Evolutionary conservation across 2,888 invertebrate species (phyloP), one percentile per base, ranked within the genome.

Genomic region (Plebejus anna): DNA sequence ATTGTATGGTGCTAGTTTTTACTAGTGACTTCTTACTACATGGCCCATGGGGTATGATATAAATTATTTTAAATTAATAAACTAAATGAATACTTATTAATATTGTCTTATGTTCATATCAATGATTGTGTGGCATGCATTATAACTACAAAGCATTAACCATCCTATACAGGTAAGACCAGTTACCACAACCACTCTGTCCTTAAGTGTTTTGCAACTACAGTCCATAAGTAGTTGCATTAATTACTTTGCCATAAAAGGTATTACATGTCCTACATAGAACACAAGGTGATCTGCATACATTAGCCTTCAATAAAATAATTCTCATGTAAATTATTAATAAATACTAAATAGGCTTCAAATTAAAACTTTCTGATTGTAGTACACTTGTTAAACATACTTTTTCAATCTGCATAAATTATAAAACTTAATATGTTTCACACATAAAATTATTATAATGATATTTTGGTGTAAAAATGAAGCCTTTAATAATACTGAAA

Each of bases 181-280:
- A 66, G 66, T 66, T 66, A 66, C 66, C 61, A 61, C 11, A 61
- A 61, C 61, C 66, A 32, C 66, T 66, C 66, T 66, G 66, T 66
- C 66, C 66, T 66, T 32, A 66, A 66, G 32, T 66, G 66, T 66
- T 66, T 66, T 66, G 66, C 66, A 36, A 32, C 66, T 66, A 32
- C 66, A 32, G 66, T 66, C 66, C 66, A 66, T 32, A 66, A 66
- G 66, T 66, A 66, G 66, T 66, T 16, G 32, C 66, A 36, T 66
- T 32, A 66, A 66, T 66, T 66, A 66, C 13, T 32, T 66, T 32
- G 32, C 66, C 32, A 66, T 66, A 66, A 66, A 66, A 36, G 66
- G 66, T 36, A 66, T 66, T 66, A 66, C 66, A 66, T 66, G 66
- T 66, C 66, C 66, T 66, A 66, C 66, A 66, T 32, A 66, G 66